Evolutionary conservation across 2,797 vertebrate genomes (phyloP).

Genomic region (Sebastes oblongus): DNA sequence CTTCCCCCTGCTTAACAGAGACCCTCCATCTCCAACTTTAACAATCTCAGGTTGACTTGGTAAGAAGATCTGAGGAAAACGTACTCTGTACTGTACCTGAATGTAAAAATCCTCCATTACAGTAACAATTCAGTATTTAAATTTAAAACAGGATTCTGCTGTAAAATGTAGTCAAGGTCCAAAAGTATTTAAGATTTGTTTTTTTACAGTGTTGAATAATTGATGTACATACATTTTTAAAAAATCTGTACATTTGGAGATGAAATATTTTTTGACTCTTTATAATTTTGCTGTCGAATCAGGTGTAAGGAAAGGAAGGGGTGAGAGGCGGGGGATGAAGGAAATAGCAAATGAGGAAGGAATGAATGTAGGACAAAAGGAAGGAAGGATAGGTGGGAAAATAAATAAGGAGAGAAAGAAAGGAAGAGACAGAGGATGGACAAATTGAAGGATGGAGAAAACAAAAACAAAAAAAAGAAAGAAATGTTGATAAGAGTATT

Average conservation of each 20-base stretch:
- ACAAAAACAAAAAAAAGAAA: neutral
- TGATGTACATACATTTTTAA: neutral
- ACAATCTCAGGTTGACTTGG: neutral
- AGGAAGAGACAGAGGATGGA: neutral
- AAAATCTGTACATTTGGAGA: neutral
- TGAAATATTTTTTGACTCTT: neutral
- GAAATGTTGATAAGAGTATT: too few relatives aligned
- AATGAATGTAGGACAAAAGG: too few relatives aligned
- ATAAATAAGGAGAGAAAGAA: neutral
- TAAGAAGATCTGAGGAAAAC: neutral
- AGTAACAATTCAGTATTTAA: neutral
- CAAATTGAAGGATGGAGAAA: neutral
- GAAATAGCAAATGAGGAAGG: neutral
- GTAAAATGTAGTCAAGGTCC: neutral
- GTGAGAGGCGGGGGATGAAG: too few relatives aligned
- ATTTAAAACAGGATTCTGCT: neutral
- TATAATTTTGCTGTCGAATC: neutral
- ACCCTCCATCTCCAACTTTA: neutral
- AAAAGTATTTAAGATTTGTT: neutral
- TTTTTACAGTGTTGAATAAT: neutral
- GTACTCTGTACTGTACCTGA: neutral
- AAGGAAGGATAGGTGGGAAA: accelerated
- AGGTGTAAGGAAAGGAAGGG: neutral
- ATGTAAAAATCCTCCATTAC: neutral
- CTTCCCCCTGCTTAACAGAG: constrained; percentile 6